Base-by-base conservation (phyloP, 2,888 invertebrate genomes). In the Leptinotarsa peninsularis region DNA sequence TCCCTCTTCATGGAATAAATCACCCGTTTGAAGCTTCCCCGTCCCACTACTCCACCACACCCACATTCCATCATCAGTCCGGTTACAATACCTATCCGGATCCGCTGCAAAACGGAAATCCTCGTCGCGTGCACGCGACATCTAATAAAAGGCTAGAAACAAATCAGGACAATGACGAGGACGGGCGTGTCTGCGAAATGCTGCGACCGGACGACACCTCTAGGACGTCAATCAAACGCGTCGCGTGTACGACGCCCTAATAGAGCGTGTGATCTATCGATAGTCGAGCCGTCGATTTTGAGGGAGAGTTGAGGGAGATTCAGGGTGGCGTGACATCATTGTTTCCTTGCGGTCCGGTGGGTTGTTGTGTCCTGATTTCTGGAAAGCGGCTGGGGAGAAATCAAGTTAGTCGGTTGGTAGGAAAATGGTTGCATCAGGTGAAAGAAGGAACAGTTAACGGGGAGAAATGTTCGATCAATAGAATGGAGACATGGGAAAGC, bases 191-290 rank as follows among this genome's bases (percentile, higher is more conserved):
- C 70, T 18, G 58, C 49, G 70, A 43, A 43, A 10, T 10, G 43
- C 43, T 10, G 43, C 43, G 3, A 58, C 60, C 58, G 70, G 70
- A 70, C 43, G 70, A 70, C 70, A 70, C 70, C 70, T 56, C 49
- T 58, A 70, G 54, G 54, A 70, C 69, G 69, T 69, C 69, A 33
- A 69, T 69, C 54, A 56, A 43, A 63, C 33, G 63, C 43, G 15
- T 63, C 63, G 63, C 63, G 63, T 63, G 43, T 33, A 33, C 63
- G 63, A n/a, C 63, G 33, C 63, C 63, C 63, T 63, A 63, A 63
- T 63, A 63, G 63, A 63, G 43, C 63, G 63, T 63, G 63, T 63
- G 63, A 63, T 63, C 63, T 63, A 63, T 33, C 43, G 63, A 63
- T 63, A 43, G 63, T 33, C 63, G 43, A 63, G 33, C 14, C 27